phyloP scores from a whole-genome alignment of 2,113 vertebrate genomes.

The Pyrgilauda ruficollis region DNA sequence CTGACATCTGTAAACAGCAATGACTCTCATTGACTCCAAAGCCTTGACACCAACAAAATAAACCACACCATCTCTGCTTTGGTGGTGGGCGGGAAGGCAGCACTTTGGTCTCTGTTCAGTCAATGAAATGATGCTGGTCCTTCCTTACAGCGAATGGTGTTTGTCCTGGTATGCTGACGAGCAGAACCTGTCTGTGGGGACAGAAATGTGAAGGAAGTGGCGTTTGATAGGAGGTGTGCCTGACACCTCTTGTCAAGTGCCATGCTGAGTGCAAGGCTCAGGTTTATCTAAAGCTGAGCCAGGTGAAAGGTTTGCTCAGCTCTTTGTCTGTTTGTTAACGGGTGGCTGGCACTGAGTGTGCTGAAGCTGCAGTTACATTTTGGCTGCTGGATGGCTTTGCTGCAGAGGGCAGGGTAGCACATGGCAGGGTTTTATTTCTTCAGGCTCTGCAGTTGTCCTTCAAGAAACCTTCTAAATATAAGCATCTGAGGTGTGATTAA shows the following conservation, averaged over 20 bases:
- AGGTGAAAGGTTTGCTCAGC: background rate
- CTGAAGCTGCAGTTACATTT: background rate
- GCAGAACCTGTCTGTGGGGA: background rate
- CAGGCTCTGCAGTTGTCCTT: background rate
- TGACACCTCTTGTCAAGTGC: background rate
- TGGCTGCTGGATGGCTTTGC: background rate
- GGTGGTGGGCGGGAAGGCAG: background rate
- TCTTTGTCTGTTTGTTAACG: accelerated
- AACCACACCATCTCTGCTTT: background rate
- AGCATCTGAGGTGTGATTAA: background rate
- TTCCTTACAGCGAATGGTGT: background rate
- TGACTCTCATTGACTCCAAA: background rate
- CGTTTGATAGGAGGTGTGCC: background rate
- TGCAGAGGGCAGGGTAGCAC: background rate
- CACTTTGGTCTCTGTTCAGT: background rate
- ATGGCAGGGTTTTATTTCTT: background rate
- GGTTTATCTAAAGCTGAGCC: background rate
- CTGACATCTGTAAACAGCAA: background rate
- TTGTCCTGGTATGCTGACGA: background rate
- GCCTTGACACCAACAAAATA: background rate
- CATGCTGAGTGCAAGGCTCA: accelerated
- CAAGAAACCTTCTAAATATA: background rate
- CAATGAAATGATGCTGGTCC: background rate
- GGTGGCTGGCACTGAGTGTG: background rate
- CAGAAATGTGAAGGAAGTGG: background rate